Percentiles rank a stretch among this genome's conserved stretches.
Conservation (phyloP, 1,140 invertebrate genomes). For the Drosophila kanapiae region DNA sequence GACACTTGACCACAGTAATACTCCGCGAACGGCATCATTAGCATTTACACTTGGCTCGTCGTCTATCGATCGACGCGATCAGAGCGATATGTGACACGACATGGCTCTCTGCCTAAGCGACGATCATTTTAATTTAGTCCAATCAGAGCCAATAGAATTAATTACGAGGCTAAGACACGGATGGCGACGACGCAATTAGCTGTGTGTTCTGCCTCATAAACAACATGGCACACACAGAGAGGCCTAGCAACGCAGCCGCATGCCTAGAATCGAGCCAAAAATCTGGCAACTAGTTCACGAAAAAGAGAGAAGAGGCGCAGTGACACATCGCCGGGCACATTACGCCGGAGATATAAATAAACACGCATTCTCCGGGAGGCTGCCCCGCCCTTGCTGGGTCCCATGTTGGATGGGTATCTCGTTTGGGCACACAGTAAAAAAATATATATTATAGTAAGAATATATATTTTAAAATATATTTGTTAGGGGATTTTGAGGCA, state of each 20-base stretch:
- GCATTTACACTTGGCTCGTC: slow-evolving; percentile 44
- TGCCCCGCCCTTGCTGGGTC: slow-evolving; percentile 14
- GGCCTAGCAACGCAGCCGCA: slow-evolving; percentile 15
- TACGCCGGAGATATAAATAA: slow-evolving; percentile 70
- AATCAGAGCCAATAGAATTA: slow-evolving; percentile 79
- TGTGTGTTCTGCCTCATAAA: slow-evolving; percentile 68
- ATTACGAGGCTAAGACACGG: slow-evolving; percentile 64
- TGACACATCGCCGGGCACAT: slow-evolving; percentile 72
- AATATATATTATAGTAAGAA: no score
- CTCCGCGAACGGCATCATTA: slow-evolving; percentile 36
- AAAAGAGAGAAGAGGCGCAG: slow-evolving; percentile 22
- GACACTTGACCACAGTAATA: background rate
- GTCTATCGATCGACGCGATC: slow-evolving; percentile 51
- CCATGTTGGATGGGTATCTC: slow-evolving; percentile 26
- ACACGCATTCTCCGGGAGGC: slow-evolving; percentile 46
- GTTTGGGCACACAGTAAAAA: slow-evolving; percentile 23
- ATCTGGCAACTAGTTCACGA: slow-evolving; percentile 67
- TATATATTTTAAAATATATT: background rate
- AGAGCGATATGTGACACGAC: slow-evolving; percentile 17
- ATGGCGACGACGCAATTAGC: slow-evolving; percentile 71
- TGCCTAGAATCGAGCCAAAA: slow-evolving; percentile 36
- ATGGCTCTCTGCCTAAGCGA: slow-evolving; percentile 6
- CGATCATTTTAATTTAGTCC: slow-evolving; percentile 72
- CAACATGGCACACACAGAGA: slow-evolving; percentile 39
- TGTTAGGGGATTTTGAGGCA: background rate